Base-by-base conservation (phyloP, 1,140 invertebrate species). In the Pseudomyrmex sp. region DNA sequence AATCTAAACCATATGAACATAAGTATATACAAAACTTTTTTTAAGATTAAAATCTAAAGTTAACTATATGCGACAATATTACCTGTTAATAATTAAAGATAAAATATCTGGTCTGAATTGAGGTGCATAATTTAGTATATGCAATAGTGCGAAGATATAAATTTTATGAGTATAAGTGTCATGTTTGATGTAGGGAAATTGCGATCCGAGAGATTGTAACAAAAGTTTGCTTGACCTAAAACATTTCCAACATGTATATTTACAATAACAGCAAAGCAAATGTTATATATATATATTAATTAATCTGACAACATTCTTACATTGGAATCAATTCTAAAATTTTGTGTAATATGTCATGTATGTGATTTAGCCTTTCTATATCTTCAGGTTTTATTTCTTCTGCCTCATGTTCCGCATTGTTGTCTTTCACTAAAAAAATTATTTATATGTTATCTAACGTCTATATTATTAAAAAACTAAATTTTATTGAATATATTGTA, bases 41-140 rank as follows among this genome's bases (percentile, higher is more conserved):
- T 88, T 35, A 79, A 59, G 3, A 46, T 10, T 26, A 61, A 73
- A 72, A 62, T 69, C 18, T 23, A 7, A 65, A 18, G 9, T 66
- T 44, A 44, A 85, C 80, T 90, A 46, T 77, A 48, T 35, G 75
- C 9, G 46, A 83, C 56, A 74, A 76, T 89, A 90, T 94, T 94
- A 97, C 96, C 96, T 97, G 74, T 96, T 95, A 89, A 97, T 95
- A 74, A 97, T 95, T 83, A 97, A 92, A 84, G 95, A 93, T 13
- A 97, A 90, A 65, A 97, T 95, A 20, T 96, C 93, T 70, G 93
- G 92, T 76, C 95, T 93, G 59, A 96, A 92, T 18, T 94, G 91
- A 48, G 96, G 96, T 73, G 96, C 95, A 91, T 97, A 97, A 26
- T 95, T 92, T 13, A 95, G 90, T 52, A 97, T 94, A 92, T 95